Base-by-base conservation (phyloP, 2,888 invertebrate genomes). In the Caradrina clavipalpis region DNA sequence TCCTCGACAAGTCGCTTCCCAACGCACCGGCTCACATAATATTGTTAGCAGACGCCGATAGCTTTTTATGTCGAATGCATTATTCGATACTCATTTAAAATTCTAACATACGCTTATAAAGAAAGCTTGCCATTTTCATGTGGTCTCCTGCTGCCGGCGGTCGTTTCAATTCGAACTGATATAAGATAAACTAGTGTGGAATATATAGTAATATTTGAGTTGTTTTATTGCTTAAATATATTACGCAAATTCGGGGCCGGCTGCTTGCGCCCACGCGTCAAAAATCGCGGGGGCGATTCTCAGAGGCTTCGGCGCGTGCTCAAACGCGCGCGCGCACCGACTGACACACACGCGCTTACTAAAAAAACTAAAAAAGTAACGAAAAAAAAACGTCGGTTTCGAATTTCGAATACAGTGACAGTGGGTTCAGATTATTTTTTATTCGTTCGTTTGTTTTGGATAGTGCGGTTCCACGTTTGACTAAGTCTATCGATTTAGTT, bases 11-110 rank as follows among this genome's bases (percentile, higher is more conserved):
- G 90, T 91, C 92, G 94, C 93, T 93, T 93, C 94, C 94, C 95
- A 93, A 93, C 93, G 94, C 92, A 95, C 91, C 94, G 94, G 90
- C 93, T 91, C 95, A 94, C 94, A 95, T 95, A 94, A 95, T 95
- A 95, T 95, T 94, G 95, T 95, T 95, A 94, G 95, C 92, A 88
- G 90, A 89, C 89, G 93, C 91, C 94, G 95, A 95, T 95, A 95
- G 95, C 95, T 96, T 96, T 96, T 96, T 95, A 95, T 94, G 93
- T 92, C 92, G 92, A 91, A 95, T 95, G 95, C 95, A 96, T 96
- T 95, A 95, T 96, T 96, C 95, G 95, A 95, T 94, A 92, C 95
- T 95, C 95, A 95, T 96, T 96, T 96, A 94, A 96, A 96, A 96
- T 95, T 95, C 95, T 96, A 96, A 95, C 95, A 93, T 95, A 93